Base-by-base conservation (phyloP, 1,140 invertebrate species). In the Euwallacea fornicatus region DNA sequence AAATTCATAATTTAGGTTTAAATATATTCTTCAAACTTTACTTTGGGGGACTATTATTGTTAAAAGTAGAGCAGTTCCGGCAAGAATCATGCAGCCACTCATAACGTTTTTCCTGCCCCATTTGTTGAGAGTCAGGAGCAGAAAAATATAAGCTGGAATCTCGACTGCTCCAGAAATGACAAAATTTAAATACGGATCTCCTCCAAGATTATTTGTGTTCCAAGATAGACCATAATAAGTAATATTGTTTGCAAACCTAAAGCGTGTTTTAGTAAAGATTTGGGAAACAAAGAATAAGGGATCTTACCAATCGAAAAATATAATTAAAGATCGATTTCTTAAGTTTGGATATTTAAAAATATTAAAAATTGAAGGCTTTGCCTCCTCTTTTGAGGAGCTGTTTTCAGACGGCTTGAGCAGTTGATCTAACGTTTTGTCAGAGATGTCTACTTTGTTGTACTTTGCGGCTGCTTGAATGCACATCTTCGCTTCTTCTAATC, bases 151-250 rank as follows among this genome's bases (percentile, higher is more conserved):
- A 3, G 88, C 90, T 0, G 91, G 91, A 71, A 93, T 84, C 82
- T 95, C 93, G 0, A 94, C 91, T 8, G 87, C 79, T 1, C 90
- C 92, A 13, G 88, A 88, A 70, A 94, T 87, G 0, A 90, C 80
- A 80, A 93, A 94, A 78, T 92, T 94, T 7, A 93, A 71, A 68
- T 91, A 90, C 43, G 87, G 86, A 78, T 92, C 90, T 43, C 89
- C 90, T 16, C 88, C 90, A 47, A 94, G 84, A 76, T 88, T 89
- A 42, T 87, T 89, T 2, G 90, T 89, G 76, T 91, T 92, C 86
- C 92, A 90, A 0, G 92, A 92, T 6, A 95, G 79, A 0, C 91
- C 93, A 75, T 94, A 94, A 79, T 94, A 94, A 7, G 92, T 88
- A 53, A 90, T 87, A 61, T 89, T 90, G 77, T 90, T 91, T 10